Evolutionary conservation across 1,140 invertebrate genomes (phyloP).

Genomic region (Trichonephila clavipes): DNA sequence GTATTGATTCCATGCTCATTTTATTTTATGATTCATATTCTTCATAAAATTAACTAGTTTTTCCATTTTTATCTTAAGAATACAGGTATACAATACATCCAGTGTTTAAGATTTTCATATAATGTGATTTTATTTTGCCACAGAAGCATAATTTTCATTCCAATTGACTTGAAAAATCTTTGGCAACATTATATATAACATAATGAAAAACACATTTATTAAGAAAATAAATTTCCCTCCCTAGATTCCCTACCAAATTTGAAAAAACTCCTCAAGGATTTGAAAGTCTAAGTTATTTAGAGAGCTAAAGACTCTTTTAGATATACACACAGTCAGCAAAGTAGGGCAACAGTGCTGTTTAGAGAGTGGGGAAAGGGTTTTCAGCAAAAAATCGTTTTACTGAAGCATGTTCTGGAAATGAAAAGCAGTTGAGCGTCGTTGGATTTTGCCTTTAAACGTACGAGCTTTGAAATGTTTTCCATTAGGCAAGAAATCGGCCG

Average conservation of each 20-base stretch:
- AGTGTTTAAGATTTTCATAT: too few relatives aligned
- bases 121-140: too few relatives aligned
- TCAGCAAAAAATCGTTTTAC: slow-evolving; percentile 55
- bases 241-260: not conserved
- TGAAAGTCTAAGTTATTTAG: slow-evolving; percentile 49
- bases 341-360: slow-evolving; percentile 39
- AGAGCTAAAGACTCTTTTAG: not conserved
- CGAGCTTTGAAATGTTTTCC: slow-evolving; percentile 55
- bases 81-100: too few relatives aligned
- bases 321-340: not conserved
- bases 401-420: slow-evolving; percentile 53
- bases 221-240: not conserved
- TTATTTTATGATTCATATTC: too few relatives aligned
- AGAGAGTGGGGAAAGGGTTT: not conserved
- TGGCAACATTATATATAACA: not conserved
- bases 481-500: slow-evolving; percentile 40
- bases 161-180: not conserved
- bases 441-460: slow-evolving; percentile 13
- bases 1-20: too few relatives aligned
- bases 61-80: too few relatives aligned
- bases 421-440: slow-evolving; percentile 18
- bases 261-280: not conserved
- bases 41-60: too few relatives aligned
- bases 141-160: not conserved
- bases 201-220: not conserved